Base-by-base conservation (phyloP, 2,797 vertebrate genomes). In the Sebastes itinus region DNA sequence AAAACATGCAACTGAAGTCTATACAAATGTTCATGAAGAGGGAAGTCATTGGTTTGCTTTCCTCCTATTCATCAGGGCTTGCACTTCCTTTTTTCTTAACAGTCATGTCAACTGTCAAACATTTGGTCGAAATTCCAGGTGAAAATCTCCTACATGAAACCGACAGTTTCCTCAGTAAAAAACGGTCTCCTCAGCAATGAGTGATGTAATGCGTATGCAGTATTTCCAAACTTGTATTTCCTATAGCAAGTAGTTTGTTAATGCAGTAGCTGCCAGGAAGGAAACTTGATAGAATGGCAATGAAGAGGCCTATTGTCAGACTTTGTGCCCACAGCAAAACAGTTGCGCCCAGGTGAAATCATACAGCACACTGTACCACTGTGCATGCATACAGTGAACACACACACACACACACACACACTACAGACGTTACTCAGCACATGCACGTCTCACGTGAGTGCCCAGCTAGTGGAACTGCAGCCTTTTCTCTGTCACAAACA, bases 401-500 rank as follows among this genome's bases (percentile, higher is more conserved):
- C 33, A 49, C 8, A 46, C 14, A 46, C 38, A 46, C 7, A 33
- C 35, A 35, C 8, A 42, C 14, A 46, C 42, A 46, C 42, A 46
- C 2, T 18, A n/a, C 14, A 23, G 13, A n/a, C 9, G n/a, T 60
- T 12, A 16, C 20, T 10, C 25, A 33, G 7, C 27, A 12, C 27
- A 33, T 28, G 28, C 9, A 7, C 1, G 9, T 13, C 33, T 16
- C 32, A 28, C 9, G 3, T 1, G 1, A 42, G 20, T 10, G 28
- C 10, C 23, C 38, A 1, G 5, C 95, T 78, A 96, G 87, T 78
- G 84, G 80, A 96, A 95, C 5, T 22, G 89, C 58, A 96, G 90
- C 58, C 94, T 85, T 16, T 84, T 86, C 75, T 95, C 91, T 0
- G 61, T 46, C 46, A 25, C 61, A 60, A 95, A 96, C 82, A 32